Base-by-base conservation (phyloP, 1,140 invertebrate genomes). In the Orius insidiosus region DNA sequence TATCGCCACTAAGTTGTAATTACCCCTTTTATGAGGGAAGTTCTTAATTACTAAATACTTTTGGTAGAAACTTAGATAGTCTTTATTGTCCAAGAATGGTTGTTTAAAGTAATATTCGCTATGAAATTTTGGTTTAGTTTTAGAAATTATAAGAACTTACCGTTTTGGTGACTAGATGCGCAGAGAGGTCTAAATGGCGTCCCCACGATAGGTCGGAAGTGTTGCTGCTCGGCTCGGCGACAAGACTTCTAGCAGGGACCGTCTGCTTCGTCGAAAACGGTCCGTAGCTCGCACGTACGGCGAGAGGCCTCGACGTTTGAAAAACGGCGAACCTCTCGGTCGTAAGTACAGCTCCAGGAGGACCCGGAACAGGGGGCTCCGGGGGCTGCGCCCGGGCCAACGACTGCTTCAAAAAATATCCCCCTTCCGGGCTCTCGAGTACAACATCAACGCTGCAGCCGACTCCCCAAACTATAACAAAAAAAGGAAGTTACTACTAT, bases 251-350 rank as follows among this genome's bases (percentile, higher is more conserved):
- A 0, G 84, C 82, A n/a, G 85, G 85, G 10, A 92, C 85, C 1
- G 85, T 90, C 63, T 92, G 85, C 56, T 89, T 89, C 19, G 85
- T 89, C 50, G 83, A 86, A 64, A 92, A 92, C 2, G 87, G 87
- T 2, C 88, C 88, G 55, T 90, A 92, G 5, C 80, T 85, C 6
- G 86, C 85, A 10, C 85, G 67, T 3, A 93, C 79, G 0, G 85
- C 86, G 1, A 85, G 81, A 5, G 86, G 82, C 49, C 84, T 75
- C 18, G 80, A 82, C 30, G 82, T 84, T 59, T 89, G 83, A 53
- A 90, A 76, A 3, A 90, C 82, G 5, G 85, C 87, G 59, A 93
- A 90, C 34, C 82, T 75, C 44, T 45, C 48, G 1, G 48, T 46
- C 2, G 43, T 46, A 1, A 45, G 48, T 5, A 46, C 44, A 10